Base-by-base conservation (phyloP, 2,113 vertebrate genomes). In the Ceyx margarethae region DNA sequence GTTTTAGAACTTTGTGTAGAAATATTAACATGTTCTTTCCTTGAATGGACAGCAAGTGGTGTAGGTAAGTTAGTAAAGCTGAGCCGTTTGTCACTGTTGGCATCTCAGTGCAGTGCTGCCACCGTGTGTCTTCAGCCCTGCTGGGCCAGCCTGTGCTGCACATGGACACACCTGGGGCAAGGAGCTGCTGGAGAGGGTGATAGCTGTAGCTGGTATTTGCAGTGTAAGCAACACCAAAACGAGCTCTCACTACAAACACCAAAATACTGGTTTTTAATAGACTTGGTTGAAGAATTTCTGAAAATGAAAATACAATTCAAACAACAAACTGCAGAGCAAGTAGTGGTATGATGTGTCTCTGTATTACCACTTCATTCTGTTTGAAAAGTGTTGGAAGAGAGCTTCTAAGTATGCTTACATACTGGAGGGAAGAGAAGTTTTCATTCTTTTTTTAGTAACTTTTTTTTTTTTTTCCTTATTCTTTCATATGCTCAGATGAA, bases 101-200 rank as follows among this genome's bases (percentile, higher is more conserved):
- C 3, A 11, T 81, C 84, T 57, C 71, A 23, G 46, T 88, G 66
- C 88, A 86, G 23, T 95, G 14, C 95, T 97, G 98, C 97, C 97
- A 96, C 86, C 98, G 94, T 19, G 95, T 93, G 97, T 85, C 57
- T 2, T 11, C 17, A 13, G 31, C 45, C 23, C 6, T 65, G 64
- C 22, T 50, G 48, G 60, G 9, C 25, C 79, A 20, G 8, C 3
- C 8, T 15, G 15, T 33, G 54, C 17, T 15, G 6, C 26, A n/a
- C 17, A 2, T 8, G 8, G n/a, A 23, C 22, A 22, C 29, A 23
- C 9, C 29, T 8, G 9, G 6, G 26, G 20, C 12, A 31, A 40
- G 42, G 31, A 72, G 26, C 31, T 4, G 2, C 23, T 6, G 74
- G 13, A 62, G 40, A 19, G 13, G 5, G 11, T 5, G 58, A 33